Evolutionary conservation across 2,113 vertebrate genomes (phyloP).

Genomic region (Myxocyprinus asiaticus): DNA sequence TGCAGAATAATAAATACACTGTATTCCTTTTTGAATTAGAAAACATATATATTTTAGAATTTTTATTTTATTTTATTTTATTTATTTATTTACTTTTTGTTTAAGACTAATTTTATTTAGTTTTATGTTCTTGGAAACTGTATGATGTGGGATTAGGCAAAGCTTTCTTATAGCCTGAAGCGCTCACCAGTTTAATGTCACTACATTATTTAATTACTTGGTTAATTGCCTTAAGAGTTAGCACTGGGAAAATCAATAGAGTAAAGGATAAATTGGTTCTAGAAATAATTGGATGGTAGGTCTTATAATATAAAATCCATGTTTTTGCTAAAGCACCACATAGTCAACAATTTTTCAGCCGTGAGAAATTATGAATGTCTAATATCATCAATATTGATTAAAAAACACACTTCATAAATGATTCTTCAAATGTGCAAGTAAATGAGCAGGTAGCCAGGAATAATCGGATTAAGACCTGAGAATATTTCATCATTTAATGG

Average conservation of each 20-base stretch:
- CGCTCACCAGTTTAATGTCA: conserved; percentile 14
- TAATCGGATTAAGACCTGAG: conserved; percentile 41
- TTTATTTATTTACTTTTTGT: too few species aligned
- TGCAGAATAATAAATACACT: too few species aligned
- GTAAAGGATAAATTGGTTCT: conserved; percentile 3
- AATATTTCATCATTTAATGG: conserved; percentile 34
- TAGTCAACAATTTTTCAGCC: not conserved
- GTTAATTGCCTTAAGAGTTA: conserved; percentile 24
- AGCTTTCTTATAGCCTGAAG: conserved; percentile 7
- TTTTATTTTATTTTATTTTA: too few species aligned
- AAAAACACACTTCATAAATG: conserved; percentile 23
- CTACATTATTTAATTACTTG: conserved; percentile 33
- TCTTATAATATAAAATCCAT: conserved; percentile 34
- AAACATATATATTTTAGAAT: too few species aligned
- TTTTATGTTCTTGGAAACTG: not conserved
- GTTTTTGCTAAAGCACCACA: conserved; percentile 15
- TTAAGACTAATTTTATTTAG: not conserved
- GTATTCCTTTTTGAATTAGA: too few species aligned
- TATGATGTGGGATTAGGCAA: not conserved
- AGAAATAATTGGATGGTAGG: conserved; percentile 23
- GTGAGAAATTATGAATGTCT: conserved; percentile 19
- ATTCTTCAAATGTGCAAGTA: conserved; percentile 1
- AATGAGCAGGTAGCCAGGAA: conserved; percentile 42
- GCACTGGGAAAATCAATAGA: conserved; percentile 22
- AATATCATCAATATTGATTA: conserved; percentile 3